A percentile compares a stretch with the other conserved stretches of the same genome.
Conservation (phyloP, 2,888 invertebrate genomes). For the Orchestes rusci region DNA sequence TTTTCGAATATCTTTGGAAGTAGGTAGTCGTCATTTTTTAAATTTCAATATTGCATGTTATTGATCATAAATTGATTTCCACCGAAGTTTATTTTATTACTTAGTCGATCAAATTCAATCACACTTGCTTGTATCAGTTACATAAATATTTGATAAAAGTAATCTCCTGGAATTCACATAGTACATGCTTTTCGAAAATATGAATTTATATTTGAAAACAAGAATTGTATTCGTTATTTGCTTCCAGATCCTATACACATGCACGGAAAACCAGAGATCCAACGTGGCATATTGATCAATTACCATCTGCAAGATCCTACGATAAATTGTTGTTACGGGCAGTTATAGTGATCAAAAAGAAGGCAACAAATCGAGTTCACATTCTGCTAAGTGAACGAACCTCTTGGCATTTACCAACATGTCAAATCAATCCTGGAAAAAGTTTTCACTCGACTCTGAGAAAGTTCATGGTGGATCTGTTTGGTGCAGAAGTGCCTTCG, state of each 20-base stretch:
- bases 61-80: too few species aligned
- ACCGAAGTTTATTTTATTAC: too few species aligned
- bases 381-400: slow-evolving; percentile 81
- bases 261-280: slow-evolving; percentile 32
- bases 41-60: too few species aligned
- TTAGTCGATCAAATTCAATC: too few species aligned
- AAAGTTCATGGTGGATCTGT: slow-evolving; percentile 86
- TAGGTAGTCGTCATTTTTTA: too few species aligned
- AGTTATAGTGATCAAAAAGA: slow-evolving; percentile 72
- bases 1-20: too few species aligned
- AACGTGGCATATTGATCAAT: slow-evolving; percentile 64
- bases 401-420: slow-evolving; percentile 75
- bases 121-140: too few species aligned
- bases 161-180: too few species aligned
- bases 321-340: slow-evolving; percentile 68
- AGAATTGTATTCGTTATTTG: slow-evolving; percentile 2
- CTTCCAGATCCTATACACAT: slow-evolving; percentile 32
- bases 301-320: slow-evolving; percentile 65
- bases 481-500: slow-evolving; percentile 78
- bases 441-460: slow-evolving; percentile 81
- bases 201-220: too few species aligned
- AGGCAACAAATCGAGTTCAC: slow-evolving; percentile 74
- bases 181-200: too few species aligned
- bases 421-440: slow-evolving; percentile 80
- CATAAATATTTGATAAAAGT: too few species aligned